Base-by-base conservation (phyloP, 92 coral and sea anemone genomes). In the Parazoanthus swiftii region DNA sequence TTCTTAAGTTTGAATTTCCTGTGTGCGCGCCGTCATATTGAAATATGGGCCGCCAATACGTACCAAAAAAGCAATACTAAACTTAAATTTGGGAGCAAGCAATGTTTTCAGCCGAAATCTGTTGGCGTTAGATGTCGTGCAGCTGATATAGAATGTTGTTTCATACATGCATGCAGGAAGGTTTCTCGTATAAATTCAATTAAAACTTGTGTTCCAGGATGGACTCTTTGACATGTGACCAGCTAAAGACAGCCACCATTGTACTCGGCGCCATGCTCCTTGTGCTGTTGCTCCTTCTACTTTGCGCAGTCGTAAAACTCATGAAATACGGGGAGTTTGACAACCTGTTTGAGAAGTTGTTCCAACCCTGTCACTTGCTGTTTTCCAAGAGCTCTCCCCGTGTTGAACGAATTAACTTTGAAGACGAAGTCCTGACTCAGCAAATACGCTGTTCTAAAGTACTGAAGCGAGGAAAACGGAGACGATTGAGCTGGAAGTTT, bases 201-300 rank as follows among this genome's bases (percentile, higher is more conserved):
- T 51, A 9, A 51, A 51, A 8, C 2, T 73, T 73, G 44, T 38
- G 77, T 8, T 18, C 9, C 79, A 81, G 26, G 74, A 81, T 81
- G 85, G 85, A 59, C 50, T 6, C 43, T 59, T 59, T 33, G 85
- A 80, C 85, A 33, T 39, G 85, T 80, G 72, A 80, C 72, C 85
- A 80, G 85, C 44, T 80, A 18, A 21, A 29, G 72, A 18, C 70
- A 29, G 67, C 46, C 21, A 36, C 16, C 4, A 36, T 80, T 58
- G 48, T 59, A 14, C 85, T 81, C 29, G 85, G 44, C 48, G 37
- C 73, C 85, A 56, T 81, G 71, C 72, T 81, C 85, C 46, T 81
- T 36, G 50, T 81, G 44, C 35, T 81, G 48, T 26, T 58, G 18
- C 48, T 59, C 46, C 46, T 56, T 1, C 73, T 81, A 6, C 74